Evolutionary conservation across 2,888 invertebrate species (phyloP).

Genomic region (Hypomecis punctinalis): DNA sequence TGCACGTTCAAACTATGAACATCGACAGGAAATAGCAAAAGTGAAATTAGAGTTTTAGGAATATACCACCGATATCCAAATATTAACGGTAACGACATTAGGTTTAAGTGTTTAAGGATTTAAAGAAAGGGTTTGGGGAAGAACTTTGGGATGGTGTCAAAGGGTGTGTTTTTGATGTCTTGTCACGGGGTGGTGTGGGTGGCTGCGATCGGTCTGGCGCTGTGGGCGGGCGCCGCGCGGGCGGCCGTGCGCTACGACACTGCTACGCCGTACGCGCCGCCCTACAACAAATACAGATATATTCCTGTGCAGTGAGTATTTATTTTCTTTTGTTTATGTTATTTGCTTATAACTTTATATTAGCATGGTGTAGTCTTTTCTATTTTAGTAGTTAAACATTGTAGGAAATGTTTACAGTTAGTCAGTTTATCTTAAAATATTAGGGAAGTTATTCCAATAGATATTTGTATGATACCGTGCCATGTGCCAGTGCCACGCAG

Average conservation of each 20-base stretch:
- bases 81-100: slow-evolving; percentile 1
- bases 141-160: slow-evolving; percentile 59
- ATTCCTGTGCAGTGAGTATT: slow-evolving; percentile 75
- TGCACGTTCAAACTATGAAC: slow-evolving; percentile 60
- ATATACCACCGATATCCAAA: slow-evolving; percentile 2
- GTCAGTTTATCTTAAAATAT: no score
- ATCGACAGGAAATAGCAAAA: slow-evolving; percentile 39
- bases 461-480: no score
- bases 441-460: no score
- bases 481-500: no score
- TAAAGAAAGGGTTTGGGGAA: background rate
- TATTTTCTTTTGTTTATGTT: slow-evolving; percentile 6
- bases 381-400: no score
- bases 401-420: no score
- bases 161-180: slow-evolving; percentile 60
- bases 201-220: slow-evolving; percentile 60
- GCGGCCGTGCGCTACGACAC: slow-evolving; percentile 70
- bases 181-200: slow-evolving; percentile 68
- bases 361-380: no score
- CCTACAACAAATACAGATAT: slow-evolving; percentile 68
- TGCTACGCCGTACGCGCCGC: slow-evolving; percentile 75
- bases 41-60: slow-evolving; percentile 16
- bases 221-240: slow-evolving; percentile 70
- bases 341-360: background rate
- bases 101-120: slow-evolving; percentile 9